These are phyloP conservation scores for Mormyrus iriodes DNA, from an alignment of 2,113 vertebrate species.

Conservation along the genomic window DNA sequence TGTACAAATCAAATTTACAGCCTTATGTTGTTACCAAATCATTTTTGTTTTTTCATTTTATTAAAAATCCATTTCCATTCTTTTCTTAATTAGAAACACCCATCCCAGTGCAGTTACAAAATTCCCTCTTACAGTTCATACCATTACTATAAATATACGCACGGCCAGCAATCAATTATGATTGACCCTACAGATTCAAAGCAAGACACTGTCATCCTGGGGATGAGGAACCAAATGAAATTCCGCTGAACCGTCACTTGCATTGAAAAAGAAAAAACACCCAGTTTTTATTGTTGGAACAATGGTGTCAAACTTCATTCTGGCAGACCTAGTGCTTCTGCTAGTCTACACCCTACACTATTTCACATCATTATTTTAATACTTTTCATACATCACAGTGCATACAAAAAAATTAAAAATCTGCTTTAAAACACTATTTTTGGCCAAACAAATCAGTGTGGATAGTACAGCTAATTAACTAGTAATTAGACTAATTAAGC, in stretches of 20 bases:
- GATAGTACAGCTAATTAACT: background rate
- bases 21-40: background rate
- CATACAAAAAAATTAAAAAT: background rate
- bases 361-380: background rate
- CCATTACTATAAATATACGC: background rate
- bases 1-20: background rate
- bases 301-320: background rate
- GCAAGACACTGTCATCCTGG: background rate
- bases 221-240: background rate
- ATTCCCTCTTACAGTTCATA: background rate
- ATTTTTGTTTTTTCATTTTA: background rate
- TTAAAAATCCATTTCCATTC: background rate
- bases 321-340: background rate
- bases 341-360: background rate
- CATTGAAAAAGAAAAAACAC: background rate
- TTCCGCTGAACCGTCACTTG: background rate
- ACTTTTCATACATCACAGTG: background rate
- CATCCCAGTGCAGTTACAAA: background rate
- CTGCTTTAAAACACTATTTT: background rate
- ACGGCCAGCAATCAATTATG: background rate
- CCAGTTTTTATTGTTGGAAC: background rate
- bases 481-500: slow-evolving; percentile 1
- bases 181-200: background rate
- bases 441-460: background rate
- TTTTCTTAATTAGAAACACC: background rate